Conservation (phyloP, 2,113 vertebrate species). For the Eulacestoma nigropectus region DNA sequence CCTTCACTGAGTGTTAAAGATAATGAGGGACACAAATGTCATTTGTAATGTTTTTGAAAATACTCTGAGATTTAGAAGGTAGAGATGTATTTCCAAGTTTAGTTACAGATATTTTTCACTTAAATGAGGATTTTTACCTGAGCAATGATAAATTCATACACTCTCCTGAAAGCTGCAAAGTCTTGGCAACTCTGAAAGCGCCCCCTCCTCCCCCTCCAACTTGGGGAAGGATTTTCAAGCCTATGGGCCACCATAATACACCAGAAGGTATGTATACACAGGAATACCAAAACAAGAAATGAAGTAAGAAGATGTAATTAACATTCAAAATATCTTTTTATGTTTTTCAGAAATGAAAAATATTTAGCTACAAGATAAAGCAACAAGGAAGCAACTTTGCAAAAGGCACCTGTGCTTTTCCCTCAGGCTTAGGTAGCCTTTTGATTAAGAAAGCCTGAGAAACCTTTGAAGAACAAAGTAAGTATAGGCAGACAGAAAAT, state of each 20-base stretch:
- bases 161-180: background rate
- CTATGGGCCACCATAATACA: background rate
- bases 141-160: background rate
- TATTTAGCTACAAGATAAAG: background rate
- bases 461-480: background rate
- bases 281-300: background rate
- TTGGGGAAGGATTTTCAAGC: background rate
- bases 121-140: background rate
- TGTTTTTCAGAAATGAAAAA: background rate
- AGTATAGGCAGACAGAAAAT: background rate
- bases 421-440: background rate
- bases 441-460: background rate
- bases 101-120: background rate
- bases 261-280: background rate
- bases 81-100: background rate
- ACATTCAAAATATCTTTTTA: background rate
- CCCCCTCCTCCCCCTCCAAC: rapidly evolving
- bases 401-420: background rate
- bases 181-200: background rate
- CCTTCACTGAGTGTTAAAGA: background rate
- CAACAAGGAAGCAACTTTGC: background rate
- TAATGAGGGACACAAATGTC: background rate
- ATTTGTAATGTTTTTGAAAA: background rate
- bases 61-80: background rate
- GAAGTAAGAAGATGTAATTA: background rate